phyloP scores from a whole-genome alignment of 2,113 vertebrate genomes.

The Engraulis encrasicolus region DNA sequence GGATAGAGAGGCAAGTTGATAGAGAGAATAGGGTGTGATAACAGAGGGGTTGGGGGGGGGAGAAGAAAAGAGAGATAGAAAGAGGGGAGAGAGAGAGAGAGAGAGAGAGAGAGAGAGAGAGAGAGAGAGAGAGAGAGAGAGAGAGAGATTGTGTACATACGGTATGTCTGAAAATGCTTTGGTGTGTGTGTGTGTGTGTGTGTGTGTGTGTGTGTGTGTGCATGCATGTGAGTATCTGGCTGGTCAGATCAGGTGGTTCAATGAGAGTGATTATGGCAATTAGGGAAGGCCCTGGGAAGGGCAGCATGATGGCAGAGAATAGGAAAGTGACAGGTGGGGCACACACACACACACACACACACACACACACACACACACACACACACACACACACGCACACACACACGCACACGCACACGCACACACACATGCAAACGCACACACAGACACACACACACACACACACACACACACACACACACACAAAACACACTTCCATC shows the following conservation, averaged over 20 bases:
- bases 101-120: not conserved
- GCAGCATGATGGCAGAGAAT: not conserved
- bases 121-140: not conserved
- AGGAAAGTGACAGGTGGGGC: not conserved
- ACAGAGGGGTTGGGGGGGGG: too few species aligned
- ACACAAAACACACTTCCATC: not conserved
- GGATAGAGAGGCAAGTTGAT: slow-evolving; percentile 43
- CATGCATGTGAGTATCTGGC: too few species aligned
- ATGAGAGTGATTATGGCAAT: slow-evolving; percentile 58
- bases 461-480: not conserved
- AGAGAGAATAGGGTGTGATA: not conserved
- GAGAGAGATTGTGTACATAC: not conserved
- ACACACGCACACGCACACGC: not conserved
- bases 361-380: not conserved
- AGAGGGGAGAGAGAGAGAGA: not conserved
- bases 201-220: too few species aligned
- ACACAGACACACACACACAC: not conserved
- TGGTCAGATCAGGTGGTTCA: slow-evolving; percentile 56
- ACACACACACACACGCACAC: not conserved
- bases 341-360: not conserved
- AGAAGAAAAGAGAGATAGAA: slow-evolving; percentile 49
- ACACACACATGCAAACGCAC: not conserved
- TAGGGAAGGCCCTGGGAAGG: slow-evolving; percentile 41
- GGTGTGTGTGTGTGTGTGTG: too few species aligned
- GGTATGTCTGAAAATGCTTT: too few species aligned